These are phyloP conservation scores for Rattus norvegicus DNA, from an alignment of 2,113 vertebrate species.

Conservation along the genomic window GRCr8 NC_086033.1:58103501-58104000, in stretches of 20 bases:
- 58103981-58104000: background rate
- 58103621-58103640: background rate
- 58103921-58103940: background rate
- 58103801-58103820: background rate
- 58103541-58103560: background rate
- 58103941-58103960: background rate
- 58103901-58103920: background rate
- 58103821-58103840: background rate
- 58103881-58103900: conserved; percentile 2
- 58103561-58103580: background rate
- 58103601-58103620: background rate
- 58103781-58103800: background rate
- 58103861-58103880: background rate
- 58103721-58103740: background rate
- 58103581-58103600: background rate
- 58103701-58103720: background rate
- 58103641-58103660: background rate
- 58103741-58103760: background rate
- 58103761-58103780: background rate
- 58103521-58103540: background rate
- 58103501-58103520: background rate
- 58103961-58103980: background rate
- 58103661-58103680: background rate
- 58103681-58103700: background rate
- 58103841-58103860: background rate